Evolutionary conservation across 2,797 vertebrate species (phyloP).

Genomic region (Uromys caudimaculatus): DNA sequence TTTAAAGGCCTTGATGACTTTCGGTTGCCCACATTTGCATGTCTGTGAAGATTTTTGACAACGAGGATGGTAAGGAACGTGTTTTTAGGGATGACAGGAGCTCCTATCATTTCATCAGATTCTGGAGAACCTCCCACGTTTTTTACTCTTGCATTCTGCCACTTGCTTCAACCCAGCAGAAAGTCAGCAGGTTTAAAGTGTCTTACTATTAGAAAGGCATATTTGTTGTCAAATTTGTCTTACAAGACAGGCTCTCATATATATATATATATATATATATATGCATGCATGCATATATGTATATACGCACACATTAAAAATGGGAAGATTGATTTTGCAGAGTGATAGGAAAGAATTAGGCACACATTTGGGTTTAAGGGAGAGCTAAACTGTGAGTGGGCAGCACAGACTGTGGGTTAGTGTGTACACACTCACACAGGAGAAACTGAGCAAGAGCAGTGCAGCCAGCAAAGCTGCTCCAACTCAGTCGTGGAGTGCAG

Average conservation of each 20-base stretch:
- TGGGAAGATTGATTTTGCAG: conserved; percentile 16
- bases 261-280: background rate
- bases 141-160: background rate
- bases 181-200: background rate
- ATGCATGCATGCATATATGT: background rate
- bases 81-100: conserved; percentile 17
- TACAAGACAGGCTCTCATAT: background rate
- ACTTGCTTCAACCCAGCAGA: background rate
- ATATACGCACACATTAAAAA: background rate
- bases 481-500: background rate
- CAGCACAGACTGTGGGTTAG: background rate
- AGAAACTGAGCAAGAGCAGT: background rate
- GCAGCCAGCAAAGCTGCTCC: background rate
- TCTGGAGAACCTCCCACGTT: background rate
- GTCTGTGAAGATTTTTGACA: conserved; percentile 47
- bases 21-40: background rate
- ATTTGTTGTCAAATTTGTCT: conserved; percentile 53
- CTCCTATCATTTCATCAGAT: background rate
- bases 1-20: conserved; percentile 46
- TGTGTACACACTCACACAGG: background rate
- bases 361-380: background rate
- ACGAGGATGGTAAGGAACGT: conserved; percentile 17
- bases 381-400: background rate
- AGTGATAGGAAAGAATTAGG: background rate
- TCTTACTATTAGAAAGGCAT: background rate